Base-by-base conservation (phyloP, 2,888 invertebrate genomes). In the Phengaris arion region DNA sequence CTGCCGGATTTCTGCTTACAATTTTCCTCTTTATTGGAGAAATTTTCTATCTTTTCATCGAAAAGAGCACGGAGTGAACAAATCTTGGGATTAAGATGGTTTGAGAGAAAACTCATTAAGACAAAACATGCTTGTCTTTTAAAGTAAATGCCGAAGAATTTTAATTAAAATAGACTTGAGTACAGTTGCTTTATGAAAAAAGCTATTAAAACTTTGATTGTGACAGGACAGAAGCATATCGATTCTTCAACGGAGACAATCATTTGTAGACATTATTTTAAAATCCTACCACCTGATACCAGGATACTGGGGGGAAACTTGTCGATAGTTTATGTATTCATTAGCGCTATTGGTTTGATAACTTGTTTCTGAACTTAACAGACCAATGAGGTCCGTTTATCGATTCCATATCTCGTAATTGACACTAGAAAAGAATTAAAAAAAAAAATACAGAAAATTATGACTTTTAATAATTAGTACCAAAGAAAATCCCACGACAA, bases 71-170 rank as follows among this genome's bases (percentile, higher is more conserved):
- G 35, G 22, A 8, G 72, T 72, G 54, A 70, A 72, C 72, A 72
- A 72, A 72, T 72, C 52, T 52, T 52, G 35, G 15, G 52, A 72
- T 72, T 72, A 70, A 70, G 70, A 70, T 22, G 72, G 52, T 52
- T 54, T 52, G 72, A 35, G 72, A 72, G 54, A 54, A 72, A 72
- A 72, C 54, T 72, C 52, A 72, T 72, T 72, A 72, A 72, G 72
- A 72, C 72, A 72, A 72, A 72, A 72, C 72, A 72, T 35, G 72
- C 72, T 72, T 72, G 54, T 72, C 54, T 72, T 52, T 72, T 22
- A 72, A 72, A 72, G 72, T 35, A 72, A 72, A 72, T 54, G 35
- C 35, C 54, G 9, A 72, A 72, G 54, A 72, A 72, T 54, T 72
- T 72, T 72, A 72, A 54, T 72, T 72, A 72, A 72, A 72, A 72